These are phyloP conservation scores for Echinarachnius parma DNA, from an alignment of 53 echinoderm and acorn worm species.

Conservation along the genomic window DNA sequence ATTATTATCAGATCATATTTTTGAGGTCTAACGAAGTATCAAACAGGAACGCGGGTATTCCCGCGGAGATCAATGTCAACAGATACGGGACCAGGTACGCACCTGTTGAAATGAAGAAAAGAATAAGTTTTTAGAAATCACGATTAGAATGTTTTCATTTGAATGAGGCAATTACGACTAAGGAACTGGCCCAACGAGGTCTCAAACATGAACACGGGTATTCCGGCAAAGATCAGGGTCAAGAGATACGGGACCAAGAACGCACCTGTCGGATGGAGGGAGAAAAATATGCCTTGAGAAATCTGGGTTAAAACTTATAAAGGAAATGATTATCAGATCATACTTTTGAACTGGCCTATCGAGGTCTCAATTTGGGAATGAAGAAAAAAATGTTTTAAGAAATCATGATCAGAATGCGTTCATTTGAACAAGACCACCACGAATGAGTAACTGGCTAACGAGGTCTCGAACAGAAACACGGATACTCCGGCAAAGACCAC, in stretches of 20 bases:
- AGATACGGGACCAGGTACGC: slow-evolving; percentile 89
- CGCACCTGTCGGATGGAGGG: slow-evolving; percentile 64
- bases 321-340: no score
- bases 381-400: no score
- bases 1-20: no score
- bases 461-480: slow-evolving; percentile 75
- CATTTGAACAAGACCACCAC: slow-evolving; percentile 78
- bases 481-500: slow-evolving; percentile 75
- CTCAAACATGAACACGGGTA: slow-evolving; percentile 93
- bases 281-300: no score
- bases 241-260: slow-evolving; percentile 85
- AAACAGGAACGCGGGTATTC: slow-evolving; percentile 92
- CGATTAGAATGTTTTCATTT: no score
- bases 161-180: slow-evolving; percentile 77
- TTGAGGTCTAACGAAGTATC: slow-evolving; percentile 89
- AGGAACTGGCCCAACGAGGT: slow-evolving; percentile 89
- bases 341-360: no score
- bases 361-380: no score
- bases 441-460: slow-evolving; percentile 78
- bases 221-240: slow-evolving; percentile 85
- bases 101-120: slow-evolving; percentile 73
- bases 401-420: no score
- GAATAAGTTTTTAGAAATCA: no score
- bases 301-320: no score
- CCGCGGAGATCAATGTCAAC: slow-evolving; percentile 80